phyloP scores from a whole-genome alignment of 2,797 vertebrate species.

The Pteronotus mesoamericanus region DNA sequence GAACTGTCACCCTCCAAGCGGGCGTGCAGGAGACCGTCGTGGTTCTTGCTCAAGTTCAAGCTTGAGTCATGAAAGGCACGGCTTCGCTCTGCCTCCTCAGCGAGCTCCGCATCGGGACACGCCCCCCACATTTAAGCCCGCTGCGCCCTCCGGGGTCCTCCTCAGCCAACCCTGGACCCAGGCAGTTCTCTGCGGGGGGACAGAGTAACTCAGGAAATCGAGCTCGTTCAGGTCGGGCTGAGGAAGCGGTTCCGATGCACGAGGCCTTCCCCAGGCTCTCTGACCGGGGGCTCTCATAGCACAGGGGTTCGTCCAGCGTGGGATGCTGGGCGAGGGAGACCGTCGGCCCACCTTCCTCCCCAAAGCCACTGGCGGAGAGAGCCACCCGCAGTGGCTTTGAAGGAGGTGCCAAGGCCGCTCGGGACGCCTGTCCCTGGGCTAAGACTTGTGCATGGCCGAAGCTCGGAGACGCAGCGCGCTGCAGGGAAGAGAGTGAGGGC shows the following conservation, averaged over 20 bases:
- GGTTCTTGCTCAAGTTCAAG: neutral
- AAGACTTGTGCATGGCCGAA: neutral
- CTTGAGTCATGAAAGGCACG: neutral
- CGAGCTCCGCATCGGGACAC: neutral
- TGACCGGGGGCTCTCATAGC: neutral
- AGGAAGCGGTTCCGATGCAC: neutral
- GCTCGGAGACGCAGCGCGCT: neutral
- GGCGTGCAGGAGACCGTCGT: neutral
- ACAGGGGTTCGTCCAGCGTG: neutral
- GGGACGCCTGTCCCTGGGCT: neutral
- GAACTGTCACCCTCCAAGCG: neutral
- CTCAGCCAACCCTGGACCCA: neutral
- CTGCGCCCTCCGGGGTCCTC: neutral
- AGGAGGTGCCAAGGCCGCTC: neutral
- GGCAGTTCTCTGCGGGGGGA: neutral
- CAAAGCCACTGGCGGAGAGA: rapidly evolving
- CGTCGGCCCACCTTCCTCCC: neutral
- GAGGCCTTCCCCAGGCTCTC: neutral
- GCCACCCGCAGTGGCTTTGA: neutral
- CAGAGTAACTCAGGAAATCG: neutral
- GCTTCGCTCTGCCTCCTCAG: neutral
- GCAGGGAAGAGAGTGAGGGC: neutral
- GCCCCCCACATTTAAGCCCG: neutral
- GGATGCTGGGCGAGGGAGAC: rapidly evolving
- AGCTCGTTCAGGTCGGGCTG: neutral